Evolutionary conservation across 2,113 vertebrate species (phyloP), one percentile per base, ranked within the genome.

Genomic region (Corvus hawaiiensis): DNA sequence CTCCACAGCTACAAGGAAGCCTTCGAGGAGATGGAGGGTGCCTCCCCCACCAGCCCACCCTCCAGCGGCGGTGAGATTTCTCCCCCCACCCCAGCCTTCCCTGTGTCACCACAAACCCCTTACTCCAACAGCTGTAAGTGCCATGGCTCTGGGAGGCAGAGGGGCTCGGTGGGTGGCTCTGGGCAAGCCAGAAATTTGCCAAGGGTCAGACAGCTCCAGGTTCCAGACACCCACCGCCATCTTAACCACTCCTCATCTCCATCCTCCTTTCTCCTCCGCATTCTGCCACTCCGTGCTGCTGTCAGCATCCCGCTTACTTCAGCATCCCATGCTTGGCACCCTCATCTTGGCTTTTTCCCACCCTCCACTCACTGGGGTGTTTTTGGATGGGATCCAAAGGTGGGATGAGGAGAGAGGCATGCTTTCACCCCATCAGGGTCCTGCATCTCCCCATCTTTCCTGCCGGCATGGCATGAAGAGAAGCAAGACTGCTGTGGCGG

Each of bases 1-100:
- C 99, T 99, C 96, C 99, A 99, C 97, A 99, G 99, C 97, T 99
- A 99, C 98, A 99, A 99, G 76, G 99, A 99, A 77, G 99, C 99
- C 80, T 99, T 99, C 1, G 99, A 99, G 94, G 99, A 99, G 96
- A 97, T 99, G 95, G 99, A 99, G 13, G 98, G 98, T 75, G 97
- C 98, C 28, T 85, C 97, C 7, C 98, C 98, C 2, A 93, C 97
- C 90, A 99, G 98, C 94, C 98, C 98, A 54, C 98, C 98, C 58
- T 97, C 98, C 83, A 87, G 97, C 93, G 99, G 98, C 96, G 99
- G 99, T 99, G 99, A 99, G 99, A 98, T 94, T 97, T 98, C 98
- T 96, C 95, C 97, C 97, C 98, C 97, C 96, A 98, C 96, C 98
- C 98, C 98, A 96, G 97, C 98, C 94, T 98, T 98, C 94, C 98